Evolutionary conservation across 2,113 vertebrate genomes (phyloP), one percentile per base, ranked within the genome.

Genomic region (Genyomyrus donnyi): DNA sequence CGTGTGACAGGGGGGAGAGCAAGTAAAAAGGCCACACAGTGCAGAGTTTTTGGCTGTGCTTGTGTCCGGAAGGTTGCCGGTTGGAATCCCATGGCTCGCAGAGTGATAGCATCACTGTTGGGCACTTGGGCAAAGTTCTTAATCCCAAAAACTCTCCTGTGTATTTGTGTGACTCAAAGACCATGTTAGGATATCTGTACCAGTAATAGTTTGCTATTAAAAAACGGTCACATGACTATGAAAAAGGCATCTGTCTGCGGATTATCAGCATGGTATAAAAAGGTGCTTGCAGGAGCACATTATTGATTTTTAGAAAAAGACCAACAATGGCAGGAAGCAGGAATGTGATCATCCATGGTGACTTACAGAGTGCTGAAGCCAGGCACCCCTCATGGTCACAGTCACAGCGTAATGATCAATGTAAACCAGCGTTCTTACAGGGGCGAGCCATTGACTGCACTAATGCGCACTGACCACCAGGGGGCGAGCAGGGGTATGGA

Each of bases 401-500:
- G 62, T 11, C 62, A 27, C 62, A 70, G 10, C 9, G 3, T 31
- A 31, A 70, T 70, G 62, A 70, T 70, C n/a, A 31, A 31, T 80
- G 74, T 80, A 80, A 80, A 35, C 74, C 35, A 42, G 74, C 31
- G 31, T 80, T 17, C 74, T 42, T 19, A 5, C 19, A 49, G 10
- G 1, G n/a, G 3, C 1, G 56, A 27, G 11, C n/a, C n/a, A 58
- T n/a, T 10, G 31, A 13, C 50, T 74, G 77, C 77, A 53, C 88
- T 21, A 31, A 42, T 84, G 39, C 19, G 8, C 88, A n/a, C 35
- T 24, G 7, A 50, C 35, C 35, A 85, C 70, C 58, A n/a, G 56
- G 45, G 88, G 66, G 52, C 31, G 5, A 53, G 35, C 49, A 91
- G 80, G 87, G 88, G 35, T 84, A 90, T 80, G 35, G 85, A 53